Evolutionary conservation across 2,888 invertebrate species (phyloP), one percentile per base, ranked within the genome.

Genomic region (Chrysomela aeneicollis): DNA sequence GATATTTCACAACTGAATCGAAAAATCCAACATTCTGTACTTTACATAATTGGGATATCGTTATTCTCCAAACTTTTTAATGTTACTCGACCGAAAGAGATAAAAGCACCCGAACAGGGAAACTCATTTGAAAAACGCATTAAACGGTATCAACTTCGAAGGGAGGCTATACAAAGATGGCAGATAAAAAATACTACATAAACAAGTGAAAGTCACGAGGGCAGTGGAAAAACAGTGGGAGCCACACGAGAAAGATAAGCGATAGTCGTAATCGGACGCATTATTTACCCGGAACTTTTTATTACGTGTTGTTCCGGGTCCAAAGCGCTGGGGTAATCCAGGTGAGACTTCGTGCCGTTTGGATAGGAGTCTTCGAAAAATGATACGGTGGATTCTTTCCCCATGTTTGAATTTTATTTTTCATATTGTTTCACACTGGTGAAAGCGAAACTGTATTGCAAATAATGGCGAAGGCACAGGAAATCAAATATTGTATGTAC

Each of bases 211-310:
- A 73, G 69, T 71, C 67, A 71, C 63, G 67, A 62, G 63, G 66
- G 61, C 62, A 53, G 70, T 60, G 51, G 59, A 63, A 65, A 65
- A 61, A 61, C 49, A 51, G 42, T 35, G 68, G 64, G 68, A 69
- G 42, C 70, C 69, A 63, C 52, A 66, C 8, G 15, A 66, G 62
- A 64, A 70, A 73, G 79, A 80, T 80, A 80, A 79, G 79, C 77
- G 79, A 78, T 79, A 78, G 77, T 74, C 76, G 77, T 79, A 80
- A 79, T 79, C 79, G 78, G 78, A 77, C 75, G 75, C 79, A 79
- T 79, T 78, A 80, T 78, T 79, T 77, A 79, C 74, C 75, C 68
- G 64, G 65, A 63, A 50, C 61, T 68, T 69, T 68, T 62, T 62
- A 63, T 64, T 63, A 64, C 64, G 63, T 51, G 58, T 62, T 46